Evolutionary conservation across 2,888 invertebrate species (phyloP).

Genomic region (Doris montereyensis): DNA sequence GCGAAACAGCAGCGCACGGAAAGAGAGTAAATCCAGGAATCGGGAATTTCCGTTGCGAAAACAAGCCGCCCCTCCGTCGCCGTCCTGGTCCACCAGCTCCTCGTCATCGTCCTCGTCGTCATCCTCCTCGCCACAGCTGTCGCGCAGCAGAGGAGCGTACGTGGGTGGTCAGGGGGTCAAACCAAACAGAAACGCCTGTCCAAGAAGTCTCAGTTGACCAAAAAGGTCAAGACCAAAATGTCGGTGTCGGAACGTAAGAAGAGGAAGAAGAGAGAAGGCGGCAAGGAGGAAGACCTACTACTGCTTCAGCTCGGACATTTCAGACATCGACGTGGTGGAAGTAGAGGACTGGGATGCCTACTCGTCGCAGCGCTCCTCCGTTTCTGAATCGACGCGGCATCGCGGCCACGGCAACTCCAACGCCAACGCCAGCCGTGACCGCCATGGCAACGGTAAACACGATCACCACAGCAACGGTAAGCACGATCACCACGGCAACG

Average conservation of each 20-base stretch:
- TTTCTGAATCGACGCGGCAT: too few relatives aligned
- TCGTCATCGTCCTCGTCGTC: slow-evolving; percentile 31
- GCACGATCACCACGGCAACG: background rate
- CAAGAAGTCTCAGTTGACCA: slow-evolving; percentile 24
- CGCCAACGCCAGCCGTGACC: background rate
- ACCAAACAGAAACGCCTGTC: slow-evolving; percentile 13
- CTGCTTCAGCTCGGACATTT: slow-evolving; percentile 39
- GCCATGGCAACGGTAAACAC: background rate
- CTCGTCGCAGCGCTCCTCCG: too few relatives aligned
- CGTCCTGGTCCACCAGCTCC: slow-evolving; percentile 15
- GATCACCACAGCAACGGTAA: background rate
- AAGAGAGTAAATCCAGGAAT: background rate
- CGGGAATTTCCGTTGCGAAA: background rate
- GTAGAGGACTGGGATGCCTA: slow-evolving; percentile 27
- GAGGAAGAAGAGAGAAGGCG: too few relatives aligned
- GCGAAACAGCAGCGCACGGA: background rate
- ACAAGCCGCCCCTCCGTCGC: background rate
- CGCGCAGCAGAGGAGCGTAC: background rate
- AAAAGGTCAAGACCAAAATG: slow-evolving; percentile 24
- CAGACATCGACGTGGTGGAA: slow-evolving; percentile 41
- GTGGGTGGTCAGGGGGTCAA: background rate
- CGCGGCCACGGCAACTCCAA: background rate
- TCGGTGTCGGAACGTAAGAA: background rate
- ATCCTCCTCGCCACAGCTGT: background rate
- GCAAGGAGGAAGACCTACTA: slow-evolving; percentile 15